Conservation (phyloP, 2,113 vertebrate species). For the Thalassoma bifasciatum region DNA sequence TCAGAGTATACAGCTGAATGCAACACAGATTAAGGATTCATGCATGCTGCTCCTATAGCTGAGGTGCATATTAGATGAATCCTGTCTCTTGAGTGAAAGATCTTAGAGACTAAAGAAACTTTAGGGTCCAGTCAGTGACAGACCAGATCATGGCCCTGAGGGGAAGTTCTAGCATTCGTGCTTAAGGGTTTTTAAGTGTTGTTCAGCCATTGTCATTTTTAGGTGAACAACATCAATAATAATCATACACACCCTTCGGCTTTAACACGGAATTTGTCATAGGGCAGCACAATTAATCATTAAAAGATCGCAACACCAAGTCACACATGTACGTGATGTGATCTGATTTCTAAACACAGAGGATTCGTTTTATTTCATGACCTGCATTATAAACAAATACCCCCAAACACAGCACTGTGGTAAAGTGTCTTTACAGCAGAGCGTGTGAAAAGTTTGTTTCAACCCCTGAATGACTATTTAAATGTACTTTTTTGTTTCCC, state of each 20-base stretch:
- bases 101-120: neutral
- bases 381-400: too few relatives aligned
- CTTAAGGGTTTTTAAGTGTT: conserved; percentile 1
- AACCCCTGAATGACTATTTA: too few relatives aligned
- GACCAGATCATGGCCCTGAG: neutral
- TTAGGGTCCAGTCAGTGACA: neutral
- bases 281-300: too few relatives aligned
- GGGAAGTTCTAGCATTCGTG: conserved; percentile 16
- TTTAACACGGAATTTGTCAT: neutral
- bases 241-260: neutral
- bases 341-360: too few relatives aligned
- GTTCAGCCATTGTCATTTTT: neutral
- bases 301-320: too few relatives aligned
- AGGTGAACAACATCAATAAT: neutral
- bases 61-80: conserved; percentile 1
- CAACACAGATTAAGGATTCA: conserved; percentile 7
- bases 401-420: too few relatives aligned
- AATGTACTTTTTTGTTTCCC: too few relatives aligned
- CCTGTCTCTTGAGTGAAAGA: neutral
- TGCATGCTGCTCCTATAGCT: neutral
- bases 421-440: too few relatives aligned
- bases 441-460: too few relatives aligned
- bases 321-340: too few relatives aligned
- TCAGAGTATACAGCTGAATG: neutral
- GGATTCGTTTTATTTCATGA: too few relatives aligned